These are phyloP conservation scores for Microcebus murinus DNA, from an alignment of 2,113 vertebrate species.

Conservation along the genomic window DNA sequence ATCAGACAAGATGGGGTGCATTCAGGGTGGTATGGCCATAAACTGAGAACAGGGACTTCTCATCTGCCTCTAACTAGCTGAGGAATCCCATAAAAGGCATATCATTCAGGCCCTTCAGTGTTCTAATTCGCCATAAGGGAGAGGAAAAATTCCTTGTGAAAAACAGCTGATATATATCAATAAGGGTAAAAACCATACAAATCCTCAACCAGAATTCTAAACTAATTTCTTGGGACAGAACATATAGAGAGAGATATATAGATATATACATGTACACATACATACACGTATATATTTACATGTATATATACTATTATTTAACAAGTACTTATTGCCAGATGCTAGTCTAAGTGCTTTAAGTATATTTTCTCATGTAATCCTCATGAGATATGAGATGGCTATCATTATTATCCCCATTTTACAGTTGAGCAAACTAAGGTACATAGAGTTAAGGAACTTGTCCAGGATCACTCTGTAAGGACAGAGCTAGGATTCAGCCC, in stretches of 20 bases:
- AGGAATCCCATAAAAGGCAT: background rate
- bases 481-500: background rate
- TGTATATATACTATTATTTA: background rate
- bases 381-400: background rate
- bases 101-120: background rate
- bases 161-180: background rate
- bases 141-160: constrained; percentile 16
- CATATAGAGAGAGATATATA: background rate
- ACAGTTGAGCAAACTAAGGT: background rate
- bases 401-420: background rate
- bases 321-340: background rate
- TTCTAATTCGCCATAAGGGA: background rate
- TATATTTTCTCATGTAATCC: constrained; percentile 7
- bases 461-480: background rate
- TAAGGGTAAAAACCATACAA: constrained; percentile 7
- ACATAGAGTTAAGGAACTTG: background rate
- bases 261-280: background rate
- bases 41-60: background rate
- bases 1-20: too few relatives aligned
- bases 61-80: background rate
- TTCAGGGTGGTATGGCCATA: too few relatives aligned
- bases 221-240: background rate
- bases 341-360: background rate
- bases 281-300: background rate
- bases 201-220: constrained; percentile 49